Conservation (phyloP, 2,888 invertebrate genomes). For the Coecobrya sp. region DNA sequence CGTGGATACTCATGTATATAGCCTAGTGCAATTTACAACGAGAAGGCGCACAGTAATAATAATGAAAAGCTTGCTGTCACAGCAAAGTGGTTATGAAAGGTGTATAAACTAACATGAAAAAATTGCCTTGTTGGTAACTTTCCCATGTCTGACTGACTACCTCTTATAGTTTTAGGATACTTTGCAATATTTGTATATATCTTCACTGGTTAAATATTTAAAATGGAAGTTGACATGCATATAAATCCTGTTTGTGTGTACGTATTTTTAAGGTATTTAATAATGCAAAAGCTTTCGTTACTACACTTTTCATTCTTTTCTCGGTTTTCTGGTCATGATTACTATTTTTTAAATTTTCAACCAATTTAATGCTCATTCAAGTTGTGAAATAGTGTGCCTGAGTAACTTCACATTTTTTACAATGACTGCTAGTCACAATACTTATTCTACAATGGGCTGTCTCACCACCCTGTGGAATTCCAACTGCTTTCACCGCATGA, state of each 20-base stretch:
- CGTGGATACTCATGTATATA: background rate
- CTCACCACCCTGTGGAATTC: background rate
- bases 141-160: background rate
- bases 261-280: background rate
- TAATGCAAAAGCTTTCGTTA: background rate
- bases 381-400: background rate
- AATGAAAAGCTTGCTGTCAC: conserved; percentile 11
- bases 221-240: background rate
- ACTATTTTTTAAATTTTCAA: background rate
- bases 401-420: background rate
- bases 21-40: too few species aligned
- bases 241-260: background rate
- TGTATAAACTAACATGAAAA: background rate
- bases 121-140: background rate
- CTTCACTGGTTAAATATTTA: background rate
- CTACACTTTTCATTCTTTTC: background rate
- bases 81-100: conserved; percentile 5
- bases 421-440: background rate
- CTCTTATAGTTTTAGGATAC: background rate
- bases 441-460: background rate
- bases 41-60: background rate
- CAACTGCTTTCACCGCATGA: conserved; percentile 38
- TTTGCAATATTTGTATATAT: background rate
- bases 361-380: background rate
- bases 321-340: background rate